A percentile compares a stretch with the other conserved stretches of the same genome.
phyloP scores from a whole-genome alignment of 2,797 vertebrate genomes.

The Oryzias sinensis region DNA sequence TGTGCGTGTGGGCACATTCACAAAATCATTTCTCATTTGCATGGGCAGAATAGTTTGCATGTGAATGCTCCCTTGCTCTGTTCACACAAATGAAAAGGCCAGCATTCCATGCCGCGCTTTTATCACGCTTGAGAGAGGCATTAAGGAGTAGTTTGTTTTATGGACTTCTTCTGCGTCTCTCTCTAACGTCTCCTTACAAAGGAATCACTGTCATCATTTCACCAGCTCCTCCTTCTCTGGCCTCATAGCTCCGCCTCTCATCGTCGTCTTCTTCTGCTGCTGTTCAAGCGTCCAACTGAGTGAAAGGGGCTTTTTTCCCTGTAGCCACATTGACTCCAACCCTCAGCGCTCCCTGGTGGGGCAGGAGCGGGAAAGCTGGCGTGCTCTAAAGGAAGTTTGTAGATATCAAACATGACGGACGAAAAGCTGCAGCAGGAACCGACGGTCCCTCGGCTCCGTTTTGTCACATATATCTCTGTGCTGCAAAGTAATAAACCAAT shows the following conservation, averaged over 20 bases:
- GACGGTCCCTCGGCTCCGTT: slow-evolving; percentile 45
- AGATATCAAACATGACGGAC: slow-evolving; percentile 46
- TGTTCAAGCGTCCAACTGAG: no score
- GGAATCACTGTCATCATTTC: slow-evolving; percentile 54
- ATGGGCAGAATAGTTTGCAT: slow-evolving; percentile 50
- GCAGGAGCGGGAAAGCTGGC: slow-evolving; percentile 31
- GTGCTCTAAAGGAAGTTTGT: slow-evolving; percentile 31
- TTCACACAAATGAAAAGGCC: slow-evolving; percentile 51
- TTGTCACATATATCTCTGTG: slow-evolving; percentile 61
- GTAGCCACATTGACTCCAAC: not conserved
- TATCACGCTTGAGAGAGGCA: slow-evolving; percentile 69
- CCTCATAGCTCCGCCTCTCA: slow-evolving; percentile 4
- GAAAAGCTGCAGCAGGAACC: slow-evolving; percentile 28
- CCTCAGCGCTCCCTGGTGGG: slow-evolving; percentile 9
- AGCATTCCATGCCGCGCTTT: slow-evolving; percentile 52
- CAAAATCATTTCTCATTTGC: slow-evolving; percentile 62
- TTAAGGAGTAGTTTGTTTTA: slow-evolving; percentile 70
- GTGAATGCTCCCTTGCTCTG: slow-evolving; percentile 43
- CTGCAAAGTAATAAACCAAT: slow-evolving; percentile 68
- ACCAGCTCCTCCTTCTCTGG: slow-evolving; percentile 26
- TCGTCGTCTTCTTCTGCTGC: not conserved
- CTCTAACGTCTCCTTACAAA: slow-evolving; percentile 62
- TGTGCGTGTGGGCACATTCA: slow-evolving; percentile 27
- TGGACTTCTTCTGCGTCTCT: slow-evolving; percentile 66
- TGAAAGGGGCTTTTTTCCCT: slow-evolving; percentile 22